Conservation (phyloP, 2,888 invertebrate species). For the Nemoura dubitans region DNA sequence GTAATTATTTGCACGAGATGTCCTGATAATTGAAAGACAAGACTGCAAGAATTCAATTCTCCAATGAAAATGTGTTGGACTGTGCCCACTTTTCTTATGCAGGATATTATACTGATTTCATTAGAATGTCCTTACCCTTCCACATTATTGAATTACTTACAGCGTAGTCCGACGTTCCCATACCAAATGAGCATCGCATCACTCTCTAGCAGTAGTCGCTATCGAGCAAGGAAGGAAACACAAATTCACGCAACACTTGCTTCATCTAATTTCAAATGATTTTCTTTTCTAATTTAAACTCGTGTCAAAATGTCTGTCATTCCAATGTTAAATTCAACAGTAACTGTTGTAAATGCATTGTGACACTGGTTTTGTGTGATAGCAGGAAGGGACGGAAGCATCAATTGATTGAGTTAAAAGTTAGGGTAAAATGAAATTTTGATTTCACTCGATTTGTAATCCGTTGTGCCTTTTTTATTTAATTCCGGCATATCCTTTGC, state of each 20-base stretch:
- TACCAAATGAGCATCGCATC: not conserved
- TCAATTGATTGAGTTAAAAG: constrained; percentile 41
- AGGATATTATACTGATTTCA: not conserved
- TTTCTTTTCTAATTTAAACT: constrained; percentile 35
- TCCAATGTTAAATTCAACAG: not conserved
- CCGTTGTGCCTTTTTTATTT: not conserved
- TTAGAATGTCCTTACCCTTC: not conserved
- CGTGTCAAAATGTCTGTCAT: constrained; percentile 36
- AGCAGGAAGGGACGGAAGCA: constrained; percentile 18
- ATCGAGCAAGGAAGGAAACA: not conserved
- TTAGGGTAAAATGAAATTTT: constrained; percentile 34
- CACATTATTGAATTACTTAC: not conserved
- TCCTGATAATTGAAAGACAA: no score
- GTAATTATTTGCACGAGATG: no score
- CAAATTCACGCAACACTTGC: constrained; percentile 36
- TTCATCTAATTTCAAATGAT: constrained; percentile 36
- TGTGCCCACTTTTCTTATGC: not conserved
- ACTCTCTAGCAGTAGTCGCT: not conserved
- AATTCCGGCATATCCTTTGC: not conserved
- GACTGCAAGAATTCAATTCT: no score
- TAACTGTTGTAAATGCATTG: constrained; percentile 15
- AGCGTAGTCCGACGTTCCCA: not conserved
- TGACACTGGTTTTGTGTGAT: constrained; percentile 2
- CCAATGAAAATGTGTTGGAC: not conserved
- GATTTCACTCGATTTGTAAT: constrained; percentile 23